Evolutionary conservation across 2,888 invertebrate genomes (phyloP), one percentile per base, ranked within the genome.

Genomic region (Calliopum simillimum): DNA sequence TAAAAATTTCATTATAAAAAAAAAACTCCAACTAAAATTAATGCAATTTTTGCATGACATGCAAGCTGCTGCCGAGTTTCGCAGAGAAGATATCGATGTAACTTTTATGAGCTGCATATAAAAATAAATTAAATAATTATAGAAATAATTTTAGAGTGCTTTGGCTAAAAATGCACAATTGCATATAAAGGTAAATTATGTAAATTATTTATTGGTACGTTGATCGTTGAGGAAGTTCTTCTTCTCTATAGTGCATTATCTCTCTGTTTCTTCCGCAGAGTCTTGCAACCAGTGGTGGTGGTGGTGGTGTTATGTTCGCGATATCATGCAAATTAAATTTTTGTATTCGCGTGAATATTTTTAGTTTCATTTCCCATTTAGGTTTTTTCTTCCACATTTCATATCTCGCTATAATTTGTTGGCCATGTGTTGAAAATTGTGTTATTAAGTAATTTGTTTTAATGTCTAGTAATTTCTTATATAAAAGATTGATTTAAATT

Each of bases 51-150:
- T n/a, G 16, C 4, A 25, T 25, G n/a, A 41, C 6, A 16, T 19
- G 49, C 21, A 2, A 53, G 19, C 21, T 21, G 56, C 56, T 11
- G 19, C 5, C 13, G 11, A 33, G 4, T 3, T 25, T 13, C 33
- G 12, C 33, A 11, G 14, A 41, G 14, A 33, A 16, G 4, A 44
- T 2, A 59, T 41, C 12, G 21, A n/a, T 13, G 21, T n/a, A 63
- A 16, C 21, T 49, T 68, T 62, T 69, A 47, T 16, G 56, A 47
- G 33, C 46, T 14, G 56, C 46, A 63, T 56, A 69, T 69, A 69
- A 69, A 64, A 58, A 46, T 69, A 69, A 69, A 69, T 69, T 55
- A 69, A 69, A 69, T 69, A 69, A 69, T 69, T 69, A 58, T 56
- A 58, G 56, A 49, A 49, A 69, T 69, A 63, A 63, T 69, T 64